Base-by-base conservation (phyloP, 1,140 invertebrate genomes). In the Aphis gossypii region DNA sequence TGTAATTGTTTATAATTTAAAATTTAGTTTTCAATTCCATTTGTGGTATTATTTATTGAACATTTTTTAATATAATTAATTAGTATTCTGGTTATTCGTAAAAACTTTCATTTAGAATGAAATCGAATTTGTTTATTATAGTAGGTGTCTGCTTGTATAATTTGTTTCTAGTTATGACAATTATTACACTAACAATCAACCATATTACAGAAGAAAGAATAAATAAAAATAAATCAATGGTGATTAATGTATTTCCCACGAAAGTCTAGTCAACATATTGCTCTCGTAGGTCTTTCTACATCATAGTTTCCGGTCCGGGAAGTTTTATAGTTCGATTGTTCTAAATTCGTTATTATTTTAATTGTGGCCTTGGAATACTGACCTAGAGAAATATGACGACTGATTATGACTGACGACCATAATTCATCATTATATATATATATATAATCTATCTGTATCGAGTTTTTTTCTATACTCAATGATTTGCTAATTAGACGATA, bases 381-480 rank as follows among this genome's bases (percentile, higher is more conserved):
- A 89, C 88, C 88, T 89, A 89, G 51, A 89, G 51, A 89, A 56
- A 88, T 88, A n/a, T 46, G 41, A 86, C 3, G 46, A 48, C 6
- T 46, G 14, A 84, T 46, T 25, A 86, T 2, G 46, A 48, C 18
- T 46, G 14, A 84, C 23, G 60, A n/a, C 14, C 14, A n/a, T 76
- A n/a, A n/a, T n/a, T n/a, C 5, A 68, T 68, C 14, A n/a, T n/a
- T n/a, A 6, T 60, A 54, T 54, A 60, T 76, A 18, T 76, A 4
- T n/a, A 18, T 76, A 18, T 76, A 76, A 76, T 35, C n/a, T 35
- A 35, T 76, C 30, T 76, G n/a, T 14, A 35, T 76, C 14, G 11
- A 35, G 60, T n/a, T 76, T 18, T 76, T 68, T 68, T n/a, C 14
- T 76, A 23, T 60, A 11, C 60, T n/a, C 60, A 76, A 18, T n/a